These are phyloP conservation scores for Neosilurus mollespiculum DNA, from an alignment of 2,797 vertebrate species.

Conservation along the genomic window DNA sequence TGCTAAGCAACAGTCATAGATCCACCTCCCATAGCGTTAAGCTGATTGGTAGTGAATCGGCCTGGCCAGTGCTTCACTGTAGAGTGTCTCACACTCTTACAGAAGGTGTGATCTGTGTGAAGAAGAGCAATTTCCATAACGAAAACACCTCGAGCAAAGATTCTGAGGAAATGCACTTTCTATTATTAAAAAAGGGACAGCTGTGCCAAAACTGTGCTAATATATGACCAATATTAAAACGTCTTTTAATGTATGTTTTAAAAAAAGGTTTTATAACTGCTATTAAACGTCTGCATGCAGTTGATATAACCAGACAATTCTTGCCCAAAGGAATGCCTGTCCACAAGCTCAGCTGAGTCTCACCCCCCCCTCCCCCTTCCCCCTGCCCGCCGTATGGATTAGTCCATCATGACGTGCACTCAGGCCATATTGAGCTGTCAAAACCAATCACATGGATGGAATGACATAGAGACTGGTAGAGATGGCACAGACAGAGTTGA, in stretches of 20 bases:
- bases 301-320: constrained; percentile 4
- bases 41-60: constrained; percentile 53
- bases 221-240: not conserved
- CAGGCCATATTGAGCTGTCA: constrained; percentile 50
- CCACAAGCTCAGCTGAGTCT: constrained; percentile 27
- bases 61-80: constrained; percentile 23
- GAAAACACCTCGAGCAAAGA: not conserved
- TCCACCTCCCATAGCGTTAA: constrained; percentile 52
- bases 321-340: constrained; percentile 26
- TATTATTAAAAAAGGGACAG: not conserved
- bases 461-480: constrained; percentile 33
- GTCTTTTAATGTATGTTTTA: not conserved
- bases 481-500: constrained; percentile 16
- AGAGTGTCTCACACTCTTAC: constrained; percentile 31
- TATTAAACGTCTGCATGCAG: not conserved
- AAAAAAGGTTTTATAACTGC: not conserved
- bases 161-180: not conserved
- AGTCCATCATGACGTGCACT: constrained; percentile 38
- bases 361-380: not conserved
- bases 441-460: constrained; percentile 42
- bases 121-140: constrained; percentile 7
- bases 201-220: not conserved
- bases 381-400: constrained; percentile 20
- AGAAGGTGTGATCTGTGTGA: constrained; percentile 35
- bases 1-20: constrained; percentile 73